Evolutionary conservation across 2,113 vertebrate species (phyloP).

Genomic region (Trogon surrucura): DNA sequence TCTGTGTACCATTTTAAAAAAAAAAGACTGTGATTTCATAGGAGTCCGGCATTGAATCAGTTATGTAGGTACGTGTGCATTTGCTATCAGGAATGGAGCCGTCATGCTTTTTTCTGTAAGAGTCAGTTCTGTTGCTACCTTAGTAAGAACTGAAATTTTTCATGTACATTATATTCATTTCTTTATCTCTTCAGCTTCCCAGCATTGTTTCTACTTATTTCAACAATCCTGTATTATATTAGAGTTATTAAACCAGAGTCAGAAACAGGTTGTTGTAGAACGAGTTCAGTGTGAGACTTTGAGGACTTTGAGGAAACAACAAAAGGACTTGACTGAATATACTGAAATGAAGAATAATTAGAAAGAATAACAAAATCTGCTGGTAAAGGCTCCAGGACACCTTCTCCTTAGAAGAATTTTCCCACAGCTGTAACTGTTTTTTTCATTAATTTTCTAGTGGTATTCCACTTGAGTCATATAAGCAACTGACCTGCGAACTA

Average conservation of each 20-base stretch:
- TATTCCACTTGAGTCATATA: background rate
- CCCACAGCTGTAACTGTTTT: background rate
- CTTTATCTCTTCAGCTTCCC: background rate
- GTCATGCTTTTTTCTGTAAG: background rate
- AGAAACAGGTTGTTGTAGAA: background rate
- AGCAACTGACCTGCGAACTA: background rate
- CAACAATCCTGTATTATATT: background rate
- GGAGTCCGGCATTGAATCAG: background rate
- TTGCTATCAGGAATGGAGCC: background rate
- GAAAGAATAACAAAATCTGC: background rate
- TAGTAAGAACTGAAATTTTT: background rate
- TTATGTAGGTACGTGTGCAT: background rate
- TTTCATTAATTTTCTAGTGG: background rate
- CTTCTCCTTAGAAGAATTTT: background rate
- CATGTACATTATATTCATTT: background rate
- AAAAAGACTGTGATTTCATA: background rate
- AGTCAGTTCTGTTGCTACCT: background rate
- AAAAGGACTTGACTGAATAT: background rate
- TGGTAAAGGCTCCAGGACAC: background rate
- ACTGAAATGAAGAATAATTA: background rate
- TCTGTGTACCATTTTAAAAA: background rate
- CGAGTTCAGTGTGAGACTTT: background rate
- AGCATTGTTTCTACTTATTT: rapidly evolving
- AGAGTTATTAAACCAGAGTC: background rate
- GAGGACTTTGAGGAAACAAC: background rate